phyloP scores from a whole-genome alignment of 2,113 vertebrate genomes.

The Nothobranchius kuhntae region DNA sequence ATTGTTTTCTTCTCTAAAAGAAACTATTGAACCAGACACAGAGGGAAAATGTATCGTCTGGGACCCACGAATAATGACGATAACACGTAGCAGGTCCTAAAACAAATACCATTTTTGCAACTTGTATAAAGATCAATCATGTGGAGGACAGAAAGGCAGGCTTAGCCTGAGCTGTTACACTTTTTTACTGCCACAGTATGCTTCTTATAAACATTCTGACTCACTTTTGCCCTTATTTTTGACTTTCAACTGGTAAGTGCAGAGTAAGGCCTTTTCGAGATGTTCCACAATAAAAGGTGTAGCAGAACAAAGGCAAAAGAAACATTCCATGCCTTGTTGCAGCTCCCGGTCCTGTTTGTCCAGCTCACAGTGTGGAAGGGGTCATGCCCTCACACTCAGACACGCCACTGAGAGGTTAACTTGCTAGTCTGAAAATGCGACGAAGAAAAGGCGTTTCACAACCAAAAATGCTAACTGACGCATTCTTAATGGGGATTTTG shows the following conservation, averaged over 20 bases:
- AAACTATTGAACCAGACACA: slow-evolving; percentile 49
- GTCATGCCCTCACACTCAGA: slow-evolving; percentile 60
- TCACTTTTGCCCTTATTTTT: slow-evolving; percentile 26
- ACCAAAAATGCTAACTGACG: background rate
- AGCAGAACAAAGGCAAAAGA: slow-evolving; percentile 41
- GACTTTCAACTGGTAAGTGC: slow-evolving; percentile 4
- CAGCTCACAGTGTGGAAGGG: slow-evolving; percentile 39
- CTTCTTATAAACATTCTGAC: slow-evolving; percentile 20
- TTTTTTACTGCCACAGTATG: background rate
- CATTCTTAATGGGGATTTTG: no score
- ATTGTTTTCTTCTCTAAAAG: slow-evolving; percentile 43
- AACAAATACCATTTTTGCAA: slow-evolving; percentile 40
- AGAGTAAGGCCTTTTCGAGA: slow-evolving; percentile 19
- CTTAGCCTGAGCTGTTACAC: background rate
- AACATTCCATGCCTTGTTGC: slow-evolving; percentile 47
- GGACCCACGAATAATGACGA: slow-evolving; percentile 24
- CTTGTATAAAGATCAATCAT: slow-evolving; percentile 15
- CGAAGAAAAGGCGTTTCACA: background rate
- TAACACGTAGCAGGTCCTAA: background rate
- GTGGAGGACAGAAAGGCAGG: background rate
- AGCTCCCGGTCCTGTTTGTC: slow-evolving; percentile 63
- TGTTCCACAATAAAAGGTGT: slow-evolving; percentile 20
- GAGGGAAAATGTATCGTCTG: slow-evolving; percentile 38
- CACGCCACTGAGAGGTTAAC: slow-evolving; percentile 51
- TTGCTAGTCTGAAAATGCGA: slow-evolving; percentile 20